phyloP scores from a whole-genome alignment of 2,113 vertebrate genomes.

The Phyllostomus discolor region DNA sequence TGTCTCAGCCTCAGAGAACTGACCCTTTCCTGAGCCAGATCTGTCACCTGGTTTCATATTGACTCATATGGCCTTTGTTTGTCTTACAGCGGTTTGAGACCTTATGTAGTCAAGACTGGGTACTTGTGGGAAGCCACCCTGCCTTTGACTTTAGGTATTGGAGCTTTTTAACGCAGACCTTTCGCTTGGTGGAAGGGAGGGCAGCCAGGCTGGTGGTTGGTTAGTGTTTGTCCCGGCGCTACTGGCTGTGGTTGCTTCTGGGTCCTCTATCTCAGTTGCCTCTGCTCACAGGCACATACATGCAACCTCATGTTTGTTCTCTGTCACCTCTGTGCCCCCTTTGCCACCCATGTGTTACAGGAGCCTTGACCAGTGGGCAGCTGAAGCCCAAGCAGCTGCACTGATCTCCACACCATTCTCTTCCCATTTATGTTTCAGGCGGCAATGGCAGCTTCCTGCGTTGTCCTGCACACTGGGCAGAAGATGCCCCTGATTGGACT shows the following conservation, averaged over 20 bases:
- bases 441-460: slow-evolving; percentile 79
- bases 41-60: not conserved
- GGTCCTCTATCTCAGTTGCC: not conserved
- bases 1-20: not conserved
- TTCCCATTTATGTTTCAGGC: slow-evolving; percentile 72
- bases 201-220: not conserved
- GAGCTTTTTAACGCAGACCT: not conserved
- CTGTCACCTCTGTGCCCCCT: not conserved
- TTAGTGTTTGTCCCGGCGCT: slow-evolving; percentile 14
- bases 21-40: not conserved
- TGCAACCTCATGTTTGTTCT: not conserved
- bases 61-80: not conserved
- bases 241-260: not conserved
- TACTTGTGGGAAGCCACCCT: not conserved
- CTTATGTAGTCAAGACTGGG: not conserved
- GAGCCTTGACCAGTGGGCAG: not conserved
- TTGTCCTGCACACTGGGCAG: slow-evolving; percentile 89
- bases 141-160: not conserved
- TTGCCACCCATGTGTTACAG: not conserved
- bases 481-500: slow-evolving; percentile 96
- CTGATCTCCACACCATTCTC: not conserved
- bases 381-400: not conserved
- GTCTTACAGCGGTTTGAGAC: not conserved
- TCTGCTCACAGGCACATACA: not conserved
- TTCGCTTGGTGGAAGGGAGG: not conserved